phyloP scores from a whole-genome alignment of 2,113 vertebrate species.

The Eulemur rufifrons region DNA sequence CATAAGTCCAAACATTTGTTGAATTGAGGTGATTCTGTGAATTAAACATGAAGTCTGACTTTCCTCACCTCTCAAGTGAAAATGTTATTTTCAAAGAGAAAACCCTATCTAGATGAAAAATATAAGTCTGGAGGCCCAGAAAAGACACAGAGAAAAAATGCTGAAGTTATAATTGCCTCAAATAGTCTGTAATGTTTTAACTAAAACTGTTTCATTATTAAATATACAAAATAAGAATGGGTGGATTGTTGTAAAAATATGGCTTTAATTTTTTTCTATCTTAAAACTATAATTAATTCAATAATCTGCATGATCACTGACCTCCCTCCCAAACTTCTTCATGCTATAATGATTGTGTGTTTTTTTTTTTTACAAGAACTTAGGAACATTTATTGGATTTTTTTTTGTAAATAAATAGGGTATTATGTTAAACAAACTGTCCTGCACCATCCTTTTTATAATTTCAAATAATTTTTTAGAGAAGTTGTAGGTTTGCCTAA shows the following conservation, averaged over 20 bases:
- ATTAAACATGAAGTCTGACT: slow-evolving; percentile 31
- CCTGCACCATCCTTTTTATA: background rate
- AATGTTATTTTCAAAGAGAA: slow-evolving; percentile 31
- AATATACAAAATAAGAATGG: background rate
- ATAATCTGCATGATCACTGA: background rate
- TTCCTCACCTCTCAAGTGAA: background rate
- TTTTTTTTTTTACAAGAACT: background rate
- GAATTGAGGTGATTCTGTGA: slow-evolving; percentile 4
- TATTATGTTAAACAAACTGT: background rate
- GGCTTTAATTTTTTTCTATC: background rate
- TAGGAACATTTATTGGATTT: background rate
- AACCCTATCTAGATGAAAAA: background rate
- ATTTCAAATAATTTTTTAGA: background rate
- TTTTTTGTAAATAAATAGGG: background rate
- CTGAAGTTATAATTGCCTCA: background rate
- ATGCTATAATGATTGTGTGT: background rate
- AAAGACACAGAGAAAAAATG: background rate
- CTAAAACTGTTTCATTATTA: background rate
- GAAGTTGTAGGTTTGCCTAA: background rate
- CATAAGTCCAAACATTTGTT: slow-evolving; percentile 32
- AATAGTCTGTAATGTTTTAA: background rate
- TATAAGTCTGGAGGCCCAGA: background rate
- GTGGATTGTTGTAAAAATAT: background rate
- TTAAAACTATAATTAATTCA: background rate
- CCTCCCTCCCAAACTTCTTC: background rate